Percentiles rank a stretch among this genome's conserved stretches.
phyloP scores from a whole-genome alignment of 2,797 vertebrate genomes.

The Chaunax sp. region DNA sequence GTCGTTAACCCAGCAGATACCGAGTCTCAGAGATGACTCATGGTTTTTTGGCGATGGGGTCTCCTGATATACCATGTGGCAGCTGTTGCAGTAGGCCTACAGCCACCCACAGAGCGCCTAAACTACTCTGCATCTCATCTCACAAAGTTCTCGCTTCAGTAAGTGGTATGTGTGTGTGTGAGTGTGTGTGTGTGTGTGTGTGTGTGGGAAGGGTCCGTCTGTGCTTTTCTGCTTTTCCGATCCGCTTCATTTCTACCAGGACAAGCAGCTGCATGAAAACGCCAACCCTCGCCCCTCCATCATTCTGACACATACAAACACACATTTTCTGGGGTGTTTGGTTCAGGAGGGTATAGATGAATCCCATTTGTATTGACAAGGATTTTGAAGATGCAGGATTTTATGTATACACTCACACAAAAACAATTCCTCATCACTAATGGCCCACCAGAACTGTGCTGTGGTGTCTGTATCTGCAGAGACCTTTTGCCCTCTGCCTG shows the following conservation, averaged over 20 bases:
- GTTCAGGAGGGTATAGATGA: constrained; percentile 1
- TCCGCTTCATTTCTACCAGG: constrained; percentile 58
- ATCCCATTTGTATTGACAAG: constrained; percentile 3
- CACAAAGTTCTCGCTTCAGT: constrained; percentile 29
- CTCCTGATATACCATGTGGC: constrained; percentile 17
- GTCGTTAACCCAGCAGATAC: constrained; percentile 1
- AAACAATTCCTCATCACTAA: too few relatives aligned
- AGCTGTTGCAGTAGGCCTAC: constrained; percentile 15
- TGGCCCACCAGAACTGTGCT: too few relatives aligned
- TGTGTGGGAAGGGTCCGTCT: constrained; percentile 16
- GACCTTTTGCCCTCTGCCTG: too few relatives aligned
- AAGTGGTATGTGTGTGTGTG: constrained; percentile 1
- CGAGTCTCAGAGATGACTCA: constrained; percentile 30
- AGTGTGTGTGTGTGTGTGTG: constrained; percentile 12
- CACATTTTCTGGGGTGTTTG: constrained; percentile 12
- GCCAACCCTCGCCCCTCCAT: constrained; percentile 37
- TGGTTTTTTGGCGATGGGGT: constrained; percentile 15
- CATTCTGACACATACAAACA: constrained; percentile 51
- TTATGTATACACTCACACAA: too few relatives aligned
- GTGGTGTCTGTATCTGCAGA: too few relatives aligned
- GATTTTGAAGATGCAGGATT: too few relatives aligned
- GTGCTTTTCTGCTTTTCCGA: constrained; percentile 34
- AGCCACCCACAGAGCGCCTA: constrained; percentile 47
- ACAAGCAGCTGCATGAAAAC: constrained; percentile 65
- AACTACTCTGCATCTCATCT: constrained; percentile 22